Conservation (phyloP, 2,888 invertebrate species). For the Leptopterna dolabrata region DNA sequence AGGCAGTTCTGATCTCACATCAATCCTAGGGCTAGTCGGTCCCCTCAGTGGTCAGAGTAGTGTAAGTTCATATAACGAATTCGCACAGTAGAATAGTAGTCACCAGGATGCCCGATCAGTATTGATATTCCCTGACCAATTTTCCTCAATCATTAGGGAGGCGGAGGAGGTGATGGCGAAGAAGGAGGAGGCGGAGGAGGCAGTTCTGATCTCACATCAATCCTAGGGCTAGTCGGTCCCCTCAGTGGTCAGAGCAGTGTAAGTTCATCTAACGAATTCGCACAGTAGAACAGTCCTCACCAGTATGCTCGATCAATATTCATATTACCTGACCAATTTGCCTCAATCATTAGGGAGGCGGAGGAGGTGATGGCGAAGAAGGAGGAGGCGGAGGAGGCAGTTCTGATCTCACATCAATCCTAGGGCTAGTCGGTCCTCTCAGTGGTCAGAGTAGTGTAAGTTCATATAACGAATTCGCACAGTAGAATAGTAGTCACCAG, state of each 20-base stretch:
- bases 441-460: constrained; percentile 43
- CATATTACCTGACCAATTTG: too few relatives aligned
- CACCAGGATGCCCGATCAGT: constrained; percentile 57
- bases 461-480: background rate
- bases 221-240: constrained; percentile 52
- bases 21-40: constrained; percentile 55
- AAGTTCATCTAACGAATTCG: background rate
- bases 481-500: background rate
- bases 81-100: background rate
- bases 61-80: constrained; percentile 28
- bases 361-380: constrained; percentile 37
- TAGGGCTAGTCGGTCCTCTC: constrained; percentile 30
- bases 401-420: constrained; percentile 20
- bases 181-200: constrained; percentile 36
- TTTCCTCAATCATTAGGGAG: background rate
- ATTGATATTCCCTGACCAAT: constrained; percentile 56
- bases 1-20: constrained; percentile 59
- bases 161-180: constrained; percentile 40
- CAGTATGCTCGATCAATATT: too few relatives aligned
- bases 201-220: constrained; percentile 49
- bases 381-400: constrained; percentile 38
- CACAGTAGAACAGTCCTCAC: background rate
- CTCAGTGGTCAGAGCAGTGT: constrained; percentile 52
- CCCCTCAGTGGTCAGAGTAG: constrained; percentile 59
- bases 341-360: background rate